Evolutionary conservation across 2,888 invertebrate species (phyloP), one percentile per base, ranked within the genome.

Genomic region (Sesamia inferens): DNA sequence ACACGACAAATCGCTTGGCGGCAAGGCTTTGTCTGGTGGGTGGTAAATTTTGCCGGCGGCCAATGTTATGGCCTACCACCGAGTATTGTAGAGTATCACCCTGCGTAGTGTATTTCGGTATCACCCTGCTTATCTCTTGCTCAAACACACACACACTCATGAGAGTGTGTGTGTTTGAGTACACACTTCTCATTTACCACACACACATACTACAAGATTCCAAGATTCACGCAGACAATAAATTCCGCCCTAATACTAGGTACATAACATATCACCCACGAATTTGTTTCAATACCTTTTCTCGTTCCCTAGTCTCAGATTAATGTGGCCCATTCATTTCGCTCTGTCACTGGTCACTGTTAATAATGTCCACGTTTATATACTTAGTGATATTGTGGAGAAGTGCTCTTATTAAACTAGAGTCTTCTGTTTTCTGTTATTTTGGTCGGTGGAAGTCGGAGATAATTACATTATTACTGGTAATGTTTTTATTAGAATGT

Each of bases 241-340:
- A 59, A 65, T 59, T 51, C 68, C 13, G 39, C 44, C 44, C 59
- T 70, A 58, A 76, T 76, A 68, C 71, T 68, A 19, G 55, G 39
- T 54, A 54, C 55, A 39, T 76, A 76, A 80, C 76, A 70, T 65
- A 78, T 80, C 64, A 58, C 74, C 78, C 47, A 66, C 71, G 62
- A 81, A 81, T 83, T 83, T 74, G 74, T 83, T 84, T 72, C 84
- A 81, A 81, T 84, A 78, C 74, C 68, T 82, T 80, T 84, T 80
- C 69, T 61, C 68, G 68, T 54, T 66, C 59, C 69, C 58, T 19
- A 14, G 74, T 39, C 66, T n/a, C 65, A 73, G 79, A 86, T 85
- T 75, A 85, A 86, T 86, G 83, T 74, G 48, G 66, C 0, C 76
- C 74, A 86, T 86, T 81, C 79, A 66, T 86, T 84, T 70, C 47